Conservation (phyloP, 2,888 invertebrate genomes). For the Drosophila seclusa region DNA sequence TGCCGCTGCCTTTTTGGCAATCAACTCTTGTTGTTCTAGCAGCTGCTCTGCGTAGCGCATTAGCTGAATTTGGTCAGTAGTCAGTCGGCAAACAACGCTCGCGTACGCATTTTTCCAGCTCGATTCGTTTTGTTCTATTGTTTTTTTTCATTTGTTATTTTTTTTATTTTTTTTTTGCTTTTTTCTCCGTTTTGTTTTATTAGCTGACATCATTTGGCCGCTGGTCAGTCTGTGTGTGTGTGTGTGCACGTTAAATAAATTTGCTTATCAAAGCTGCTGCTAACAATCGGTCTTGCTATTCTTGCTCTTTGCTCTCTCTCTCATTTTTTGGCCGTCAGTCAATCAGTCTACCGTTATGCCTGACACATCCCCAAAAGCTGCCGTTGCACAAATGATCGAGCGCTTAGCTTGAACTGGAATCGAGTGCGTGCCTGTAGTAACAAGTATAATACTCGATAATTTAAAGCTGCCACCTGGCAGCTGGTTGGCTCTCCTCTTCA, state of each 20-base stretch:
- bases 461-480: conserved; percentile 24
- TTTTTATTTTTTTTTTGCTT: conserved; percentile 15
- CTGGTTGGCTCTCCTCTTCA: conserved; percentile 32
- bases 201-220: conserved; percentile 68
- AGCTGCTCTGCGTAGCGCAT: conserved; percentile 41
- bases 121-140: conserved; percentile 16
- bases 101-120: conserved; percentile 74
- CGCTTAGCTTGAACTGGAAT: conserved; percentile 39
- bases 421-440: conserved; percentile 45
- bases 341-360: conserved; percentile 57
- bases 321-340: conserved; percentile 20
- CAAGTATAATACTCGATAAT: conserved; percentile 31
- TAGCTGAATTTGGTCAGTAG: conserved; percentile 70
- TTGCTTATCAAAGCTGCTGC: conserved; percentile 43
- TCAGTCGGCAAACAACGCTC: conserved; percentile 67
- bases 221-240: conserved; percentile 32
- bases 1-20: conserved; percentile 53
- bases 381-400: conserved; percentile 52
- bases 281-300: conserved; percentile 44
- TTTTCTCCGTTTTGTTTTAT: conserved; percentile 28
- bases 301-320: conserved; percentile 22
- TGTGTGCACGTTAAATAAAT: conserved; percentile 28
- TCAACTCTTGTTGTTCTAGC: conserved; percentile 35
- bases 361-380: conserved; percentile 35
- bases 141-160: background rate